A percentile compares a stretch with the other conserved stretches of the same genome.
These are phyloP conservation scores for Cervus canadensis DNA, from an alignment of 2,113 vertebrate genomes.

Conservation along the genomic window DNA sequence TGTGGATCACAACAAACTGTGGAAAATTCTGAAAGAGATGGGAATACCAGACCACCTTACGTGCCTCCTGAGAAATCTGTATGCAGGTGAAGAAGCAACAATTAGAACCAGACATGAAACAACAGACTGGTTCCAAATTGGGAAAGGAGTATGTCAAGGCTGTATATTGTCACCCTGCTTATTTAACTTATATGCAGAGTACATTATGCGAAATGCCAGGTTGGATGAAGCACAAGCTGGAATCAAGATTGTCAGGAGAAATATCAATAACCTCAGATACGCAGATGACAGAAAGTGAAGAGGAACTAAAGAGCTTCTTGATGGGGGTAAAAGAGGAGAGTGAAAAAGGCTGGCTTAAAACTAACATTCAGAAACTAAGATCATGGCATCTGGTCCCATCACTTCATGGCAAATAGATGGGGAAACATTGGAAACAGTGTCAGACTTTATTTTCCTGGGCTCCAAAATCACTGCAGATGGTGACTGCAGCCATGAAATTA, in stretches of 20 bases:
- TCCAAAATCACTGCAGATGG: not conserved
- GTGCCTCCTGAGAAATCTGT: not conserved
- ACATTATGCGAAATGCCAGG: not conserved
- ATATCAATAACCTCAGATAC: not conserved
- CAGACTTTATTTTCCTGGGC: not conserved
- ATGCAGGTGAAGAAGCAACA: not conserved
- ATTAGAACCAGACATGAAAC: not conserved
- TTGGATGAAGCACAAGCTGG: not conserved
- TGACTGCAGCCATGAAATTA: not conserved
- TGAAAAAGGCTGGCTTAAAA: not conserved
- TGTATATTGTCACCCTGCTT: not conserved
- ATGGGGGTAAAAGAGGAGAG: not conserved
- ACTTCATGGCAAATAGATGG: not conserved
- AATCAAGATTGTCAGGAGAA: not conserved
- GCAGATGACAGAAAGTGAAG: not conserved
- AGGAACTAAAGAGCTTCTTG: not conserved
- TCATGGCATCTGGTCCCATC: not conserved
- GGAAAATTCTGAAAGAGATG: not conserved
- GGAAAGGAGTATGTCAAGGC: not conserved
- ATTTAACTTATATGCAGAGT: not conserved
- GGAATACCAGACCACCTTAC: not conserved
- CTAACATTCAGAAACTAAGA: not conserved
- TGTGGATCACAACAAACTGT: not conserved
- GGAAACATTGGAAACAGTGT: not conserved
- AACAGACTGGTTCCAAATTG: not conserved